Base-by-base conservation (phyloP, 2,888 invertebrate species). In the Sesamia inferens region DNA sequence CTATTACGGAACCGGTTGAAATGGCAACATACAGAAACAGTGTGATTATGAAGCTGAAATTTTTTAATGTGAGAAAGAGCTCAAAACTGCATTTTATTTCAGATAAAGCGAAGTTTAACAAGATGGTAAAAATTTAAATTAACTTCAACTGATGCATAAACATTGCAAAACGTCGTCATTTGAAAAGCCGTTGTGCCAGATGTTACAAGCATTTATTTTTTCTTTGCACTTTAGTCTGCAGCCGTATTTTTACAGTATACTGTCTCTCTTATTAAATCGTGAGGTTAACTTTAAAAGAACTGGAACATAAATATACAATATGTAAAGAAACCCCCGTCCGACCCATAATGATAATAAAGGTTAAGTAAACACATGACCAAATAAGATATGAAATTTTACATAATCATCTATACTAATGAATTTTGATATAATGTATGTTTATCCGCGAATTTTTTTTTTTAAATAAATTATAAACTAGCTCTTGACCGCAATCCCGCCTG, bases 141-240 rank as follows among this genome's bases (percentile, higher is more conserved):
- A 80, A 79, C n/a, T 51, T 64, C 63, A 42, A 54, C 68, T 66
- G 76, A 79, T 76, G 79, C 76, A 71, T 79, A 73, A 80, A 76
- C 57, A 71, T 58, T 70, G 68, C 64, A 66, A 57, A 79, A 55
- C 47, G 58, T 64, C 67, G 76, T 79, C 57, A 79, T 79, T 62
- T 79, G 19, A 59, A 75, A 76, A 62, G 62, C 24, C 14, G 62
- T 79, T 55, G 16, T 44, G 42, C 67, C 80, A 82, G 82, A 81
- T 74, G 78, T 67, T 74, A 44, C 48, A 0, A 24, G 59, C n/a
- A 70, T 80, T 81, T 54, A n/a, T 77, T 76, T 81, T 76, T 81
- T 64, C 48, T 77, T 81, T 77, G 24, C 61, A 54, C 14, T 47
- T 57, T 47, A 65, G 59, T 73, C 69, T 62, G 31, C 22, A 54